phyloP scores from a whole-genome alignment of 2,797 vertebrate species.

The Psittacula echo region DNA sequence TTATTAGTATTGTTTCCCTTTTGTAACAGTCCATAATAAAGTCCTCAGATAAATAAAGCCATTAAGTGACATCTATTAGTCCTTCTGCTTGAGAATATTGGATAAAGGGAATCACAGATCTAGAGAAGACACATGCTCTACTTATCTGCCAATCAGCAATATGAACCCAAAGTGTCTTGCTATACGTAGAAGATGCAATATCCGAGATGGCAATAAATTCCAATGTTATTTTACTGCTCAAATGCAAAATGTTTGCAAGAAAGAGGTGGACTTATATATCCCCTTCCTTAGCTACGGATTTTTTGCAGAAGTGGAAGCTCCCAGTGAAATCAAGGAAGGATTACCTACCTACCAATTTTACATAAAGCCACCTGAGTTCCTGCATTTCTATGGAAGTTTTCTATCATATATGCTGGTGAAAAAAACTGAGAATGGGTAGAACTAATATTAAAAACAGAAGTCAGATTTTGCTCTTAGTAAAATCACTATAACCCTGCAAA shows the following conservation, averaged over 20 bases:
- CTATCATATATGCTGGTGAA: neutral
- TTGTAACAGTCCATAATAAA: neutral
- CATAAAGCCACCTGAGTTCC: neutral
- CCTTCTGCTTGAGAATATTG: neutral
- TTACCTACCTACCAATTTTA: neutral
- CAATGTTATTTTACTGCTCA: neutral
- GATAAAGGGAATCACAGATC: neutral
- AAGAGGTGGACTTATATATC: neutral
- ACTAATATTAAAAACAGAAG: neutral
- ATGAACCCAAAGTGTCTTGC: neutral
- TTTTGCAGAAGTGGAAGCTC: neutral
- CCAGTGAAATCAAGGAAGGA: neutral
- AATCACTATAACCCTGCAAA: neutral
- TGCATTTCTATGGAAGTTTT: neutral
- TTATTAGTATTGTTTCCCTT: neutral
- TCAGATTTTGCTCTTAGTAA: neutral
- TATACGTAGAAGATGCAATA: neutral
- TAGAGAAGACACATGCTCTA: neutral
- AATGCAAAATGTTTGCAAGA: constrained; percentile 12
- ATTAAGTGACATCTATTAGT: neutral
- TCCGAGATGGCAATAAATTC: neutral
- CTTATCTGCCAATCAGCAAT: neutral
- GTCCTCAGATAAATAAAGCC: neutral
- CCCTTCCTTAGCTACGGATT: neutral
- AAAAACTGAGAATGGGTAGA: neutral